Evolutionary conservation across 2,797 vertebrate genomes (phyloP).

Genomic region (Potorous gilbertii): DNA sequence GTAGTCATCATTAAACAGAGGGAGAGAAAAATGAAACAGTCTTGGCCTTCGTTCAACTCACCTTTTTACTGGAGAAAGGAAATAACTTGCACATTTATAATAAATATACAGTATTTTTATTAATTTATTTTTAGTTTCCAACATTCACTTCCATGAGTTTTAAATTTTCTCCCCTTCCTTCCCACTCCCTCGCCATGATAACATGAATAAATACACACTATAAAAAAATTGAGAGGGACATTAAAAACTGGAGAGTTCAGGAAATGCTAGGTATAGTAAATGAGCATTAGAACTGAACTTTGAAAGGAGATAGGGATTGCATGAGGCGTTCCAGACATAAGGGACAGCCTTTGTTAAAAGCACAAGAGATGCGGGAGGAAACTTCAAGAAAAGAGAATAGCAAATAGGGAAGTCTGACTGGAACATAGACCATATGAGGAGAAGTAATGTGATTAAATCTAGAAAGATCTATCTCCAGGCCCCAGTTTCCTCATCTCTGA

Average conservation of each 20-base stretch:
- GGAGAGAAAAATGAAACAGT: not conserved
- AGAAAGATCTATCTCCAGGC: not conserved
- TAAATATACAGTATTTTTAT: not conserved
- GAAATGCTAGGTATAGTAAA: not conserved
- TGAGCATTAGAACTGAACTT: not conserved
- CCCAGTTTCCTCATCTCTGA: not conserved
- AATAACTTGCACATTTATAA: not conserved
- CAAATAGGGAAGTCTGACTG: not conserved
- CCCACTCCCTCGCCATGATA: too few species aligned
- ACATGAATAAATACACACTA: not conserved
- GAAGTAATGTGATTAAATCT: not conserved
- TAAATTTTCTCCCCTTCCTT: too few species aligned
- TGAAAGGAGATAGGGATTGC: not conserved
- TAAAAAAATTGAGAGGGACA: not conserved
- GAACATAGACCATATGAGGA: not conserved
- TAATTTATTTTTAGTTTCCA: too few species aligned
- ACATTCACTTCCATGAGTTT: too few species aligned
- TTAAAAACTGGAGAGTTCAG: not conserved
- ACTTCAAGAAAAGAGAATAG: not conserved
- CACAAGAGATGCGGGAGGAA: not conserved
- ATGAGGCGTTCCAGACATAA: not conserved
- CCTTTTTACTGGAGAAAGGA: not conserved
- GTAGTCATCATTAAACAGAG: not conserved
- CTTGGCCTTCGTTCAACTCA: not conserved
- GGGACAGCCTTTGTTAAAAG: not conserved